Base-by-base conservation (phyloP, 1,140 invertebrate genomes). In the Chelonus insularis region DNA sequence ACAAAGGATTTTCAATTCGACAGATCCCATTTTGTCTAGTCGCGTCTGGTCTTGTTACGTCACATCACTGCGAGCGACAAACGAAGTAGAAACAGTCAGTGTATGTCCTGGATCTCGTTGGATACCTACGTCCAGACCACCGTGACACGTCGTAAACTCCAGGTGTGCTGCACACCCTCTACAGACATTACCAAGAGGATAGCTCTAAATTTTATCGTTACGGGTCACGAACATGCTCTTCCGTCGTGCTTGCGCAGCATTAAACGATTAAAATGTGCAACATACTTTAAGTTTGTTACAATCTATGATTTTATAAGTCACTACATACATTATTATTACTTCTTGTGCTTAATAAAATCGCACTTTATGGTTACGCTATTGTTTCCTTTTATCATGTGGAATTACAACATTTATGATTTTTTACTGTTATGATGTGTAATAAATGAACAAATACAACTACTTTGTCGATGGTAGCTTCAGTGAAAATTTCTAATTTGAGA, bases 71-170 rank as follows among this genome's bases (percentile, higher is more conserved):
- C 12, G 6, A 5, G 23, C 48, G 25, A 48, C 29, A 34, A 51
- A 34, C 29, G 48, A 51, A 51, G 25, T 32, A 51, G 48, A 51
- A 34, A 51, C 29, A 14, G 14, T n/a, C 48, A 12, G 11, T 34
- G 25, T 41, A 20, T 57, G 55, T 45, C 32, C 23, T 45, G 20
- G 52, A 56, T 39, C 36, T 18, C 20, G 8, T 56, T 18, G 14
- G 36, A 55, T 43, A 61, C 51, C 47, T 21, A 62, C 47, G 57
- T 43, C 57, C 51, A 52, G 57, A 39, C 6, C 50, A 12, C 39
- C 55, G 62, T 63, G 57, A 64, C 62, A 64, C 47, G 41, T 59
- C 62, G 57, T 64, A 64, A 64, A 64, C 57, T 64, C 52, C 57
- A 59, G 50, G 48, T 54, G 48, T 51, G 55, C 39, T 41, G 12